Percentiles rank a stretch among this genome's conserved stretches.
These are phyloP conservation scores for Callyntrura guangdongensis DNA, from an alignment of 2,888 invertebrate species.

Conservation along the genomic window DNA sequence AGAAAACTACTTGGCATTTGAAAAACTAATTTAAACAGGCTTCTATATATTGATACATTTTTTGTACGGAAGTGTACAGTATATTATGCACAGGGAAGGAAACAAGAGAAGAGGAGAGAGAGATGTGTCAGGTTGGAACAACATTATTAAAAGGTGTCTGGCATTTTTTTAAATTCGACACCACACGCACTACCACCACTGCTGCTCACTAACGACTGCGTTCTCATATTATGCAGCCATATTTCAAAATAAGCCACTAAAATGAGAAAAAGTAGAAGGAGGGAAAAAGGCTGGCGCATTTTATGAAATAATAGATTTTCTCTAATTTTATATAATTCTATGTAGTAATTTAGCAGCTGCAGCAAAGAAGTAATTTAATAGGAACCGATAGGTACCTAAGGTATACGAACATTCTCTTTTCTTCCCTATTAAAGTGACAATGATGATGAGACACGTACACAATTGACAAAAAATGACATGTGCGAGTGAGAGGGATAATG, in stretches of 20 bases:
- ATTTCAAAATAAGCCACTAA: background rate
- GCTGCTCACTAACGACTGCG: too few species aligned
- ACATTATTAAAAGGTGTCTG: background rate
- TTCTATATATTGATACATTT: too few species aligned
- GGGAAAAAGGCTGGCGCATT: background rate
- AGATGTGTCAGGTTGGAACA: too few species aligned
- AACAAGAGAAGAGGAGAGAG: too few species aligned
- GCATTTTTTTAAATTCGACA: conserved; percentile 38
- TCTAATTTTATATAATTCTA: background rate
- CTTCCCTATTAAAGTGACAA: background rate
- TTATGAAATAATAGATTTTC: background rate
- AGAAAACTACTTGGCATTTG: background rate
- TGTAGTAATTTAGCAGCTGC: background rate
- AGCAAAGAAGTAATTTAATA: background rate
- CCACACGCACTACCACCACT: background rate
- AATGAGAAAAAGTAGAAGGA: background rate
- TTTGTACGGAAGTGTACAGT: background rate
- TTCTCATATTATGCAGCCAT: background rate
- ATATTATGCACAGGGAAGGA: too few species aligned
- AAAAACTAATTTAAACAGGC: background rate
- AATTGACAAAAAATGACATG: too few species aligned
- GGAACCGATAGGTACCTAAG: too few species aligned
- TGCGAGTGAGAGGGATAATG: too few species aligned
- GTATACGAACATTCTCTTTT: too few species aligned
- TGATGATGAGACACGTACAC: background rate